Percentiles rank a stretch among this genome's conserved stretches.
Evolutionary conservation across 2,797 vertebrate genomes (phyloP).

Genomic region (Peromyscus eremicus): DNA sequence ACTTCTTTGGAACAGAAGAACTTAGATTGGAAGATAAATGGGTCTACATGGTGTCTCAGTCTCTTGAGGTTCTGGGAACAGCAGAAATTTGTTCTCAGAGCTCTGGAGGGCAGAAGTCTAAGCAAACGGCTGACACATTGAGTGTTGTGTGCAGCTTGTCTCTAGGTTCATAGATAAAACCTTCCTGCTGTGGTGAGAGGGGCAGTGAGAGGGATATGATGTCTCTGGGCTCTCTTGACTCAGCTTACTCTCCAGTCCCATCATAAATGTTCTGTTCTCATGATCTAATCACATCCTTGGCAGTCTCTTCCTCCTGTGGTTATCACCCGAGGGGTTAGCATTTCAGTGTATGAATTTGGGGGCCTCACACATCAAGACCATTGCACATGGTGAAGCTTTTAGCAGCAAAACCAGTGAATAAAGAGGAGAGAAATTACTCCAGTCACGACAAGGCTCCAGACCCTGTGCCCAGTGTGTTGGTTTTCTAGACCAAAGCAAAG

Average conservation of each 20-base stretch:
- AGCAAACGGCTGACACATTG: neutral
- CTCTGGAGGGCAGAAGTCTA: neutral
- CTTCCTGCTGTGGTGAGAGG: neutral
- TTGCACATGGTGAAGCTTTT: neutral
- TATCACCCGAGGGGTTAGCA: neutral
- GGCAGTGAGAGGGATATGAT: too few relatives aligned
- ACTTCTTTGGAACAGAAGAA: neutral
- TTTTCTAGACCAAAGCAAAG: neutral
- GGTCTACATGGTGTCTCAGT: neutral
- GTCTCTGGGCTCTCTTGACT: neutral
- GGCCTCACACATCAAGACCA: neutral
- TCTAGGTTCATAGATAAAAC: neutral
- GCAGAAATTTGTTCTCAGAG: neutral
- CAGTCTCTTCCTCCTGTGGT: too few relatives aligned
- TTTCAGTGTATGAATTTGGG: neutral
- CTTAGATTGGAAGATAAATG: neutral
- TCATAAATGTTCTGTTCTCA: neutral
- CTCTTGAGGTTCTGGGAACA: neutral
- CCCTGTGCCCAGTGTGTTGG: too few relatives aligned
- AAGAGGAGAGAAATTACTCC: neutral
- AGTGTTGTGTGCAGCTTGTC: neutral
- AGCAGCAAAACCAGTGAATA: too few relatives aligned
- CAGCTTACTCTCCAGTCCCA: neutral
- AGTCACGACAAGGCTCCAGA: neutral
- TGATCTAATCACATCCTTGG: too few relatives aligned